phyloP scores from a whole-genome alignment of 2,113 vertebrate genomes.

The Abramis brama region DNA sequence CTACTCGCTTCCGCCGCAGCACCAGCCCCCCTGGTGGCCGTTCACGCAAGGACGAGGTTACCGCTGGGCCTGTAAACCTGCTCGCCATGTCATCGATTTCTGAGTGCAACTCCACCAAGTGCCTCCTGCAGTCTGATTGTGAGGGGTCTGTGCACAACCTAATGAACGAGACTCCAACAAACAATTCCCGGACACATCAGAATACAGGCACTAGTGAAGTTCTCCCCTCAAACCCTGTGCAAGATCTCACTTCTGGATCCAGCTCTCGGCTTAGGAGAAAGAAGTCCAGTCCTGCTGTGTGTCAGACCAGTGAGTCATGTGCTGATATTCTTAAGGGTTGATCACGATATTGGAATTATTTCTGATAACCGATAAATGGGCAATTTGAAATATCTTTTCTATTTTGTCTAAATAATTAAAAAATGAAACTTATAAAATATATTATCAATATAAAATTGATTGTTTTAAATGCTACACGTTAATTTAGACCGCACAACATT shows the following conservation, averaged over 20 bases:
- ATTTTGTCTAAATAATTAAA: background rate
- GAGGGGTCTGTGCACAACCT: conserved; percentile 61
- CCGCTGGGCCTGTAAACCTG: conserved; percentile 72
- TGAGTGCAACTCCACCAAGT: conserved; percentile 84
- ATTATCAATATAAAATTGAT: background rate
- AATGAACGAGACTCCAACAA: conserved; percentile 44
- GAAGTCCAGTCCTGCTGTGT: conserved; percentile 66
- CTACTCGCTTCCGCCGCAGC: conserved; percentile 82
- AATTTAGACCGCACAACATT: background rate
- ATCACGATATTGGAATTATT: background rate
- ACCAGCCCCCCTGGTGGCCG: conserved; percentile 75
- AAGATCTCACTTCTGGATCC: conserved; percentile 63
- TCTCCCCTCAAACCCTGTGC: conserved; percentile 37
- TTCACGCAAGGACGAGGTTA: conserved; percentile 74
- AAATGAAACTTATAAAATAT: background rate
- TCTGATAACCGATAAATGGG: background rate
- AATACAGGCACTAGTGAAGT: conserved; percentile 13
- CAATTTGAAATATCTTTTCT: background rate
- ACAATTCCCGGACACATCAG: conserved; percentile 29
- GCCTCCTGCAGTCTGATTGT: conserved; percentile 78
- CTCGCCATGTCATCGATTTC: conserved; percentile 83
- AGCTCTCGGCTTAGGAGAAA: conserved; percentile 71
- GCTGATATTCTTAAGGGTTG: background rate
- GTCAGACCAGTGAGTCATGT: conserved; percentile 71
- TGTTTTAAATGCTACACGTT: background rate